Percentiles rank a stretch among this genome's conserved stretches.
These are phyloP conservation scores for Caenorhabditis sp. DNA, from an alignment of 2,888 invertebrate species.

Conservation along the genomic window DNA sequence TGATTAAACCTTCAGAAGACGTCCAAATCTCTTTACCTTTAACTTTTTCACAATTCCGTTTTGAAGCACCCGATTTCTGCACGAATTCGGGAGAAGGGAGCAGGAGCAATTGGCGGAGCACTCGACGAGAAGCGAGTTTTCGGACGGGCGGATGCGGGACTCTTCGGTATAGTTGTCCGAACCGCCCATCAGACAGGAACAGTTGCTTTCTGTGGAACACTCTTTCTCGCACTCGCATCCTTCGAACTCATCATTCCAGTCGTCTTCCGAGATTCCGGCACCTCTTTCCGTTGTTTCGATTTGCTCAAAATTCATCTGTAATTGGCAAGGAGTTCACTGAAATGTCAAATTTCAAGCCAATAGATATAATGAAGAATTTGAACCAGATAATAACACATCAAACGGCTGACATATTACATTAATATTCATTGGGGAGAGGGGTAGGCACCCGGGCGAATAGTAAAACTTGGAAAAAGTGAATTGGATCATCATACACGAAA, in stretches of 20 bases:
- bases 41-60: constrained; percentile 59
- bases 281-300: constrained; percentile 60
- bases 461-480: constrained; percentile 6
- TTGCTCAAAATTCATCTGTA: constrained; percentile 65
- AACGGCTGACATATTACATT: too few relatives aligned
- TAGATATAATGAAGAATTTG: not conserved
- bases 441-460: not conserved
- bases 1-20: not conserved
- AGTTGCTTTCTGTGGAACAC: constrained; percentile 60
- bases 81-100: constrained; percentile 29
- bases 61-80: constrained; percentile 70
- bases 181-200: constrained; percentile 60
- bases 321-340: not conserved
- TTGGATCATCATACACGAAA: constrained; percentile 1
- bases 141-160: not conserved
- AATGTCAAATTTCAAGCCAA: not conserved
- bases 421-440: too few relatives aligned
- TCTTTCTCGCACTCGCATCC: constrained; percentile 69
- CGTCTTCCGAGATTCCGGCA: constrained; percentile 53
- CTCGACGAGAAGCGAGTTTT: constrained; percentile 64
- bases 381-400: not conserved
- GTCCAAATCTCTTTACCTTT: constrained; percentile 44
- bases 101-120: constrained; percentile 68
- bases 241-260: constrained; percentile 60
- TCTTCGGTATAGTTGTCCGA: constrained; percentile 50